phyloP scores from a whole-genome alignment of 2,113 vertebrate genomes.

The Phoenicopterus ruber region DNA sequence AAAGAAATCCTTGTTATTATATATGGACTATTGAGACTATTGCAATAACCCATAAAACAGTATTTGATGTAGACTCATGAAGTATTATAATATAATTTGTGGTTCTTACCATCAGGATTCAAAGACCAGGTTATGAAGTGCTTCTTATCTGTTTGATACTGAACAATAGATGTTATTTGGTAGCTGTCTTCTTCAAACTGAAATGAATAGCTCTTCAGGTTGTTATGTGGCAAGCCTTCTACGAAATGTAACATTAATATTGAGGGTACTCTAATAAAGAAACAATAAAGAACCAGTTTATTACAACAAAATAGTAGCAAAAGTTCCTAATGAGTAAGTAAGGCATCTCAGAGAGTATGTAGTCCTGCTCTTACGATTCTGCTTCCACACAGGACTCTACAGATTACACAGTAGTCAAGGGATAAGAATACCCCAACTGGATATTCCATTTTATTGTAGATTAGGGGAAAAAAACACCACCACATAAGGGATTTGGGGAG shows the following conservation, averaged over 20 bases:
- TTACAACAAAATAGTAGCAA: neutral
- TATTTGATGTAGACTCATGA: neutral
- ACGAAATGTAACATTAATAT: constrained; percentile 88
- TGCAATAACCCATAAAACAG: neutral
- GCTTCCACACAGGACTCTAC: neutral
- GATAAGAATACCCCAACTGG: neutral
- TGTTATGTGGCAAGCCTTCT: constrained; percentile 82
- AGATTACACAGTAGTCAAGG: neutral
- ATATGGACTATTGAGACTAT: neutral
- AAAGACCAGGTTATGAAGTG: constrained; percentile 90
- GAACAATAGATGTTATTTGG: constrained; percentile 79
- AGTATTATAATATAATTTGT: neutral
- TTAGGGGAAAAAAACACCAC: fast-evolving
- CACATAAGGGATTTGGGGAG: neutral
- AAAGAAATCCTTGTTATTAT: neutral
- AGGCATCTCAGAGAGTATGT: neutral
- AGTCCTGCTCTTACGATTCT: neutral
- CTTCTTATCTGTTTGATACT: constrained; percentile 74
- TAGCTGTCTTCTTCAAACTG: constrained; percentile 75
- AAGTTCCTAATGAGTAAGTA: neutral
- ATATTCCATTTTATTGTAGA: neutral
- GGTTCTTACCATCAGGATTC: constrained; percentile 80
- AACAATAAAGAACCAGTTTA: neutral
- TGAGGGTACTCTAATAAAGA: constrained; percentile 77
- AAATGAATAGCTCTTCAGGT: constrained; percentile 80